Base-by-base conservation (phyloP, 1,140 invertebrate genomes). In the Drosophila sp. region DNA sequence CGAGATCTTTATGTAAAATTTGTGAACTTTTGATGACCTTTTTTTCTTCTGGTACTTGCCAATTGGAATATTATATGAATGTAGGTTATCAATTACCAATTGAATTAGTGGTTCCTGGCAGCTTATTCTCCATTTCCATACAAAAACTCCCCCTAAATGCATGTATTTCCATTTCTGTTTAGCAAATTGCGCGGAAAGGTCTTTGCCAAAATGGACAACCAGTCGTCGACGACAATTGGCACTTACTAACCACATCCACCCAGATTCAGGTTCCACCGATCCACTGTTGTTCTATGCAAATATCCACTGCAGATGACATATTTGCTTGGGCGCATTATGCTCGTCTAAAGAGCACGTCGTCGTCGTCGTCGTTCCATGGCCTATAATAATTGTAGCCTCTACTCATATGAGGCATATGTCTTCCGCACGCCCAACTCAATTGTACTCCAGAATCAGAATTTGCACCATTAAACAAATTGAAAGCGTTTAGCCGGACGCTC, bases 401-500 rank as follows among this genome's bases (percentile, higher is more conserved):
- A 35, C 60, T 68, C 55, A 60, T 57, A 70, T 61, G 27, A 11
- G 65, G 57, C 66, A 79, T 82, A 79, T 86, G 82, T 86, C 79
- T 78, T 70, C 69, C 69, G 61, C 82, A 86, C 83, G 41, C 75
- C 79, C 83, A 69, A 50, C 64, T 86, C 75, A 66, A 79, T 81
- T 85, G 82, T 78, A 60, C 54, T 82, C 66, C 54, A 72, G 54
- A 60, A 69, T 38, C 72, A 66, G 72, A 50, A 50, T 50, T 57
- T 69, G 73, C 73, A 89, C 83, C 83, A 87, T 87, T 87, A 89
- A 89, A 66, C 84, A 87, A 87, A 87, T 87, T 87, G 84, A 87
- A 87, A 89, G 77, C 83, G 72, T 87, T 86, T 86, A 86, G 79
- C 64, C 66, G 83, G 83, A 83, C 79, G 74, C 68, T 72, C 25